Evolutionary conservation across 2,113 vertebrate genomes (phyloP).

Genomic region (Hymenochirus boettgeri): DNA sequence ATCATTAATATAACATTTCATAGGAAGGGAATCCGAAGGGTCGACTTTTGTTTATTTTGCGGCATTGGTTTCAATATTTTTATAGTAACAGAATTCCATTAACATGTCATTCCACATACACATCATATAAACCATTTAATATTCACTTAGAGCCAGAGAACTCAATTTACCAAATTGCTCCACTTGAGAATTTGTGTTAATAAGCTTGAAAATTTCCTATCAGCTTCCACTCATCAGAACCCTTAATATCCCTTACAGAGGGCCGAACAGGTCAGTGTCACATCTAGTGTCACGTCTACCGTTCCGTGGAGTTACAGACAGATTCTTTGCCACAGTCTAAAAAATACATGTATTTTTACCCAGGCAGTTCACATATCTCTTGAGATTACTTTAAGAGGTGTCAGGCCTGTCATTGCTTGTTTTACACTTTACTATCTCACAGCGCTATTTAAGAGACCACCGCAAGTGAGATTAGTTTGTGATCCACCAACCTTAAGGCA

Average conservation of each 20-base stretch:
- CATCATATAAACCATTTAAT: neutral
- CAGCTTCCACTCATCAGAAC: slow-evolving; percentile 15
- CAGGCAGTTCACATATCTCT: slow-evolving; percentile 10
- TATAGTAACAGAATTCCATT: too few relatives aligned
- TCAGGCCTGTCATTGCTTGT: slow-evolving; percentile 28
- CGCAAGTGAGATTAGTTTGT: slow-evolving; percentile 13
- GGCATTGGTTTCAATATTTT: too few relatives aligned
- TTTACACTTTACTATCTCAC: neutral
- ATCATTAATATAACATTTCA: slow-evolving; percentile 18
- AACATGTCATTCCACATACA: too few relatives aligned
- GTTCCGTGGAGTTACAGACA: slow-evolving; percentile 17
- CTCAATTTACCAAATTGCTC: neutral
- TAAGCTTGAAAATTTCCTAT: neutral
- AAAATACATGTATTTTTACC: neutral
- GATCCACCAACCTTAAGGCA: slow-evolving; percentile 15
- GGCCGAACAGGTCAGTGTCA: neutral
- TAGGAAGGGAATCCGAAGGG: slow-evolving; percentile 22
- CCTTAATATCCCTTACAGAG: slow-evolving; percentile 6
- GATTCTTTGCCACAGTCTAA: slow-evolving; percentile 5
- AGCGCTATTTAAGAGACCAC: slow-evolving; percentile 15
- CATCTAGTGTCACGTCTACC: neutral
- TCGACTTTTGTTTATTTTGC: slow-evolving; percentile 1
- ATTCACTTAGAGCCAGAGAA: neutral
- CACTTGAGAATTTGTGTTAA: slow-evolving; percentile 1
- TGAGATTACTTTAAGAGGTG: slow-evolving; percentile 17